Evolutionary conservation across 2,888 invertebrate species (phyloP), one percentile per base, ranked within the genome.

Genomic region (Cephonodes hylas): DNA sequence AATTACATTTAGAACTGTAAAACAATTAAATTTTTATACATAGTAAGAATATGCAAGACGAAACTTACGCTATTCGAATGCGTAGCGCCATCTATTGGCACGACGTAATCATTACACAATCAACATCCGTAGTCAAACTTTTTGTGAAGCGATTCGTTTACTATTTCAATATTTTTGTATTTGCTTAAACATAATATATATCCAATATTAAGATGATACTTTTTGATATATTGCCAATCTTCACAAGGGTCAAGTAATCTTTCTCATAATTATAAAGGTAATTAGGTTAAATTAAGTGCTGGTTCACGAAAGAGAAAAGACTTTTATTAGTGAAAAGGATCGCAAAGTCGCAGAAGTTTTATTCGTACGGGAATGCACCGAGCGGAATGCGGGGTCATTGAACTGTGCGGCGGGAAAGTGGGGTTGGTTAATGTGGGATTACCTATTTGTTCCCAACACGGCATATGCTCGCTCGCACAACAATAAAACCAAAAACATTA

Each of bases 311-410:
- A 20, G 67, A 69, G 72, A 68, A 75, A 66, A 66, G 66, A 71
- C 60, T 75, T 77, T 74, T 76, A 75, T 72, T 31, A 53, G 44
- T 22, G 44, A 31, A 18, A 18, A 15, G 31, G 53, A 53, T 31
- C 53, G 62, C 67, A 67, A 70, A 73, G 70, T 71, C 70, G 68
- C 70, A 70, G 69, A 69, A 73, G 76, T 80, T 80, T 85, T 80
- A 79, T 82, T 75, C 80, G 63, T 72, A 75, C 74, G 71, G 71
- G 79, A 80, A 79, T 80, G 79, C 81, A 81, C 74, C 74, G 76
- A 69, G 67, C 72, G 81, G 83, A 80, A 83, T 83, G 80, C 73
- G 73, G 75, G 83, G 79, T 86, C 82, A 66, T 71, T 77, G 84
- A 80, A 77, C 84, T 69, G 70, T 66, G 69, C 72, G 74, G 81